These are phyloP conservation scores for Campoletis sonorensis DNA, from an alignment of 1,140 invertebrate species.

Conservation along the genomic window DNA sequence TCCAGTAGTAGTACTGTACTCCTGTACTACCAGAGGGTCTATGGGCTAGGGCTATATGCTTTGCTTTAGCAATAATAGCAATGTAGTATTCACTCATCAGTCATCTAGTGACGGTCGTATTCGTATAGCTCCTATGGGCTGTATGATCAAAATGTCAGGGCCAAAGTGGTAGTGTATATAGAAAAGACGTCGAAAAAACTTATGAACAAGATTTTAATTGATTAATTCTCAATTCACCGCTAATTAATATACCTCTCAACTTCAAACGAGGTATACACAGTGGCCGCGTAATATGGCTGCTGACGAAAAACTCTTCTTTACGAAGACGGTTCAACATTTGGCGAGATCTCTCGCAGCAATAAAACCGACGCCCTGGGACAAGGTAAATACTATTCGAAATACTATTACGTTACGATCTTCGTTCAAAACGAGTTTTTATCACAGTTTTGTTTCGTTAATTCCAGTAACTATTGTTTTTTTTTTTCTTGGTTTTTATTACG, in stretches of 20 bases:
- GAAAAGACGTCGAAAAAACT: not conserved
- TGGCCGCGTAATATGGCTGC: constrained; percentile 72
- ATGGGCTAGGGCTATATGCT: no score
- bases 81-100: not conserved
- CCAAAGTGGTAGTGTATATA: not conserved
- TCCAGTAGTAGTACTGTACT: no score
- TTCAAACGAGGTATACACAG: not conserved
- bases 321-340: constrained; percentile 91
- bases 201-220: not conserved
- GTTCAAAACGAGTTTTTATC: not conserved
- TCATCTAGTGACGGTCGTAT: not conserved
- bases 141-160: not conserved
- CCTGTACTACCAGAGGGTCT: no score
- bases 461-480: not conserved
- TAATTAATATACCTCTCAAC: not conserved
- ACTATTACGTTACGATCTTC: not conserved
- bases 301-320: constrained; percentile 88
- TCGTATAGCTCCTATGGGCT: no score
- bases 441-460: not conserved
- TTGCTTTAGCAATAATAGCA: no score
- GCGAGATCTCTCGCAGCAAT: constrained; percentile 91
- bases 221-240: not conserved
- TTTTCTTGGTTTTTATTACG: not conserved
- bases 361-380: constrained; percentile 91
- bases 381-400: constrained; percentile 78